Evolutionary conservation across 1,140 invertebrate species (phyloP).

Genomic region (Lepidostoma basale): DNA sequence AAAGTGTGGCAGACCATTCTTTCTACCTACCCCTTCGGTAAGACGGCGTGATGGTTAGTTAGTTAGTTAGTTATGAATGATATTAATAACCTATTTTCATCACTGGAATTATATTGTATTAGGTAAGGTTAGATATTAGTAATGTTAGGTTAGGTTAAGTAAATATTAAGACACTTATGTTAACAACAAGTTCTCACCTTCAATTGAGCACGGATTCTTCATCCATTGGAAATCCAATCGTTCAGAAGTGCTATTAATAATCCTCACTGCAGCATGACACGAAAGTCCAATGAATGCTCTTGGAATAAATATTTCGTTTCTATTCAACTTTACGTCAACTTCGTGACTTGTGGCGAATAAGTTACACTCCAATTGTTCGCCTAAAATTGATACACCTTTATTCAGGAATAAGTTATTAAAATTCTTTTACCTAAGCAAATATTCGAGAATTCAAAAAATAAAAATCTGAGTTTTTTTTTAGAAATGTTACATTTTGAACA

Average conservation of each 20-base stretch:
- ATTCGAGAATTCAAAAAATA: neutral
- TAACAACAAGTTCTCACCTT: neutral
- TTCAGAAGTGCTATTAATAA: neutral
- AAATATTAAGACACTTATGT: too few species aligned
- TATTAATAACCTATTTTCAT: too few species aligned
- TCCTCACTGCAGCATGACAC: neutral
- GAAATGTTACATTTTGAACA: neutral
- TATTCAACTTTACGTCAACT: constrained; percentile 5
- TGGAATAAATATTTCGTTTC: neutral
- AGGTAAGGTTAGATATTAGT: too few species aligned
- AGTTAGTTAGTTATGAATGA: too few species aligned
- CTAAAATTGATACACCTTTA: neutral
- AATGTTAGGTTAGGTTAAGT: too few species aligned
- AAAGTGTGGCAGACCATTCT: too few species aligned
- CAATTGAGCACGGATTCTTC: neutral
- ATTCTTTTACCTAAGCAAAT: neutral
- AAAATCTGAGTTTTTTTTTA: neutral
- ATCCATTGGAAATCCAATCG: constrained; percentile 11
- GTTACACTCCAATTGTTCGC: neutral
- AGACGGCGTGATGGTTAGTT: too few species aligned
- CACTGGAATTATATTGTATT: too few species aligned
- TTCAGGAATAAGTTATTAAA: neutral
- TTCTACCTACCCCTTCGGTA: too few species aligned
- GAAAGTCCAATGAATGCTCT: constrained; percentile 4
- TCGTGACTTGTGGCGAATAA: neutral